Evolutionary conservation across 2,797 vertebrate genomes (phyloP).

Genomic region (Streptopelia turtur): DNA sequence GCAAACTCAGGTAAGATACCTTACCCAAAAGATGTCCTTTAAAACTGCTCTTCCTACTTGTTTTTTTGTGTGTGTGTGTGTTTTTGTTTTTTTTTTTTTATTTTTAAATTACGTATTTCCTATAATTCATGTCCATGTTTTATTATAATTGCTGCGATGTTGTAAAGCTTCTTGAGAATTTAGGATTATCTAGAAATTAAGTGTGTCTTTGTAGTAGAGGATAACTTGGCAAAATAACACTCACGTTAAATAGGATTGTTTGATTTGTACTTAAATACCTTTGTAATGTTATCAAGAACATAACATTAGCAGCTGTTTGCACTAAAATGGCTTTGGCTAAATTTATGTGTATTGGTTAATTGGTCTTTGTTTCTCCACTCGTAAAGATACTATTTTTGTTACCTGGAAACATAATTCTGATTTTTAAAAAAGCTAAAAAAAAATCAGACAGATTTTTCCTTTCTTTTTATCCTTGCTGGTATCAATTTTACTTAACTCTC

Average conservation of each 20-base stretch:
- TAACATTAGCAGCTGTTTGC: not conserved
- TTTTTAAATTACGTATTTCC: not conserved
- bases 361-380: not conserved
- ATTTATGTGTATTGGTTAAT: not conserved
- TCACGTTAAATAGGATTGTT: not conserved
- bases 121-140: not conserved
- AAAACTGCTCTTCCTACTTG: not conserved
- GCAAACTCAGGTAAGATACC: conserved; percentile 88
- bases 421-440: not conserved
- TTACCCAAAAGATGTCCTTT: not conserved
- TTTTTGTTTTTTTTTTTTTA: no score
- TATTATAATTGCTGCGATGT: not conserved
- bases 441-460: not conserved
- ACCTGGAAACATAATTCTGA: not conserved
- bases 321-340: not conserved
- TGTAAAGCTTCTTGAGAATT: not conserved
- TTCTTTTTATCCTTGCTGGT: not conserved
- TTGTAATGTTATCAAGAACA: not conserved
- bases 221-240: not conserved
- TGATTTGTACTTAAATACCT: not conserved
- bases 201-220: not conserved
- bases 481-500: not conserved
- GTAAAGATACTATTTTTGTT: not conserved
- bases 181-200: not conserved
- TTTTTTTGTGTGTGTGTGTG: not conserved